These are phyloP conservation scores for Ardeotis arabs DNA, from an alignment of 2,113 vertebrate species.

Conservation along the genomic window DNA sequence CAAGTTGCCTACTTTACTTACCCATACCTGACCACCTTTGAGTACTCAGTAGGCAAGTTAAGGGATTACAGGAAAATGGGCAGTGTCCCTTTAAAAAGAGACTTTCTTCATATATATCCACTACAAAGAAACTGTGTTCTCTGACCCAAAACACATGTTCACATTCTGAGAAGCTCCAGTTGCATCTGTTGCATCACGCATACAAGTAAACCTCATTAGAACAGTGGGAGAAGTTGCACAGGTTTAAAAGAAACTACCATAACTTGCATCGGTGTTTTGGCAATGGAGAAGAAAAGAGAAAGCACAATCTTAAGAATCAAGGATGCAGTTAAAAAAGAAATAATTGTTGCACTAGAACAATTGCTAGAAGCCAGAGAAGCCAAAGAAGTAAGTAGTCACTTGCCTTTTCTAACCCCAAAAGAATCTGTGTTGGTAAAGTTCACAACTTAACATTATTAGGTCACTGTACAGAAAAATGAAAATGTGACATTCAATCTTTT, in stretches of 20 bases:
- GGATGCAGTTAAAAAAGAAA: background rate
- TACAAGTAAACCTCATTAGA: background rate
- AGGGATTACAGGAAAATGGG: background rate
- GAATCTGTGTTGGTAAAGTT: background rate
- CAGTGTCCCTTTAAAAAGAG: background rate
- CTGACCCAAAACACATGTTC: accelerated
- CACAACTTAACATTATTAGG: background rate
- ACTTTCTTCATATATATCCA: background rate
- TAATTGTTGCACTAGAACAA: background rate
- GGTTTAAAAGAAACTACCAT: background rate
- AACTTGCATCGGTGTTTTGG: background rate
- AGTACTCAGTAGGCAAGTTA: background rate
- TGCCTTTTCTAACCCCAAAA: background rate
- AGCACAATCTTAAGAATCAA: background rate
- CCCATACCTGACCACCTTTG: background rate
- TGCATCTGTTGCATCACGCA: background rate
- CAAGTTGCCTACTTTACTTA: background rate
- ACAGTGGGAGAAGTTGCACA: background rate
- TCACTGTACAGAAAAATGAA: background rate
- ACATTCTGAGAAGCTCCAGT: background rate
- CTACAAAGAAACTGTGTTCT: background rate
- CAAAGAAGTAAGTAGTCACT: background rate
- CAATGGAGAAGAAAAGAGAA: background rate
- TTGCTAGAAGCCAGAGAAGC: background rate
- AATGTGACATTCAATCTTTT: background rate